Evolutionary conservation across 2,113 vertebrate genomes (phyloP).

Genomic region (Desmodus rotundus): DNA sequence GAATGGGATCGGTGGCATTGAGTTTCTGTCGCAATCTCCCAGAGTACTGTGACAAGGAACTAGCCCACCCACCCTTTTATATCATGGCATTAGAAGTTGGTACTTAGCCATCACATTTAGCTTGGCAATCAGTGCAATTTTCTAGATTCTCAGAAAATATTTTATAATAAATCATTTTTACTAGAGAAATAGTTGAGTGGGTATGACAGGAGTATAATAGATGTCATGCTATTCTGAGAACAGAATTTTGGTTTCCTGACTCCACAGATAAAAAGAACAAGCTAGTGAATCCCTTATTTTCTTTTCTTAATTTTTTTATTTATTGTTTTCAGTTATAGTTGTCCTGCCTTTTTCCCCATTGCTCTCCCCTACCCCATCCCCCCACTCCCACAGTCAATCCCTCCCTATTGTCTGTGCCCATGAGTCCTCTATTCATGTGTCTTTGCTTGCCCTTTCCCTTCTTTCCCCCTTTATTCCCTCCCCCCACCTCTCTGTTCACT

Average conservation of each 20-base stretch:
- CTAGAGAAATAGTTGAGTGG: not conserved
- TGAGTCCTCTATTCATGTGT: too few species aligned
- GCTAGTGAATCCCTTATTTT: not conserved
- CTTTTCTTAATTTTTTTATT: not conserved
- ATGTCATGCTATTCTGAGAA: not conserved
- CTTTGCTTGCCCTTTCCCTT: too few species aligned
- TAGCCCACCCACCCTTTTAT: rapidly evolving
- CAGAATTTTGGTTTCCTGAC: not conserved
- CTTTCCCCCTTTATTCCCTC: too few species aligned
- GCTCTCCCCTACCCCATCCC: too few species aligned
- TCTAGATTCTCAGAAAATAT: not conserved
- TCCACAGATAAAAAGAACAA: not conserved
- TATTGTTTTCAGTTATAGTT: too few species aligned
- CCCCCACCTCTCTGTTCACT: too few species aligned
- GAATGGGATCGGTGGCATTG: not conserved
- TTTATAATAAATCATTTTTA: not conserved
- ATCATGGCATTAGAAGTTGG: not conserved
- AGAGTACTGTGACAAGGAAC: not conserved
- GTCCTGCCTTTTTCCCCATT: too few species aligned
- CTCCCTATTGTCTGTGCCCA: too few species aligned
- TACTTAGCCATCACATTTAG: not conserved
- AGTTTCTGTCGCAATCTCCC: not conserved
- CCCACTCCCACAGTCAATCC: too few species aligned
- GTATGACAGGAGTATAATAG: not conserved
- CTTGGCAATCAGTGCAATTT: not conserved